Base-by-base conservation (phyloP, 2,888 invertebrate genomes). In the Rugalucina vietnamica region DNA sequence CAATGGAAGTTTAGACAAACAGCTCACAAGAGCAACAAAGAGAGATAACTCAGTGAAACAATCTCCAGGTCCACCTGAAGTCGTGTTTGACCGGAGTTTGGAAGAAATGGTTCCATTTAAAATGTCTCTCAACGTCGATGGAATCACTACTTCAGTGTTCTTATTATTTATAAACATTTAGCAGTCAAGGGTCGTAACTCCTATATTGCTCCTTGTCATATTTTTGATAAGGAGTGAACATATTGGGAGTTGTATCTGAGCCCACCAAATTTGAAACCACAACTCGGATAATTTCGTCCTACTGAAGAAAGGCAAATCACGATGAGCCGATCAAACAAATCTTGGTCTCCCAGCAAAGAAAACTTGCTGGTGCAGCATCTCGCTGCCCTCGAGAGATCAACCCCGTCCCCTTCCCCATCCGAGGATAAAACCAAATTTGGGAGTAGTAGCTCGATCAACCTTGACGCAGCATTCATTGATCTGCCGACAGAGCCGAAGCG, bases 401-500 rank as follows among this genome's bases (percentile, higher is more conserved):
- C 65, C 32, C 84, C 85, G 36, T 75, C 60, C 14, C 49, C 50
- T 21, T 73, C 79, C n/a, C 34, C 34, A 34, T 71, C 80, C 29
- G 86, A 84, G 49, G 86, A 86, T 39, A 65, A 71, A 36, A 85
- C 73, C 60, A 82, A 79, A 43, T 81, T 76, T 81, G 86, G 84
- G 79, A 88, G 88, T 80, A 78, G 82, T 36, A 80, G 86, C 79
- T 86, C 84, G 32, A 76, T 88, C 4, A 88, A 88, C 75, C 72
- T 81, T 18, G 88, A 86, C 34, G 74, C 81, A 36, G 75, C 69
- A 49, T 79, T 83, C 39, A 79, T 85, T n/a, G 91, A 90, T 79
- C 85, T 88, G 79, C 92, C 92, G 8, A 90, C 91, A 10, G 91
- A 88, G 72, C 89, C 92, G 21, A 92, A 92, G 81, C 86, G 93